Evolutionary conservation across 2,888 invertebrate genomes (phyloP), one percentile per base, ranked within the genome.

Genomic region (Polydrusus cervinus): DNA sequence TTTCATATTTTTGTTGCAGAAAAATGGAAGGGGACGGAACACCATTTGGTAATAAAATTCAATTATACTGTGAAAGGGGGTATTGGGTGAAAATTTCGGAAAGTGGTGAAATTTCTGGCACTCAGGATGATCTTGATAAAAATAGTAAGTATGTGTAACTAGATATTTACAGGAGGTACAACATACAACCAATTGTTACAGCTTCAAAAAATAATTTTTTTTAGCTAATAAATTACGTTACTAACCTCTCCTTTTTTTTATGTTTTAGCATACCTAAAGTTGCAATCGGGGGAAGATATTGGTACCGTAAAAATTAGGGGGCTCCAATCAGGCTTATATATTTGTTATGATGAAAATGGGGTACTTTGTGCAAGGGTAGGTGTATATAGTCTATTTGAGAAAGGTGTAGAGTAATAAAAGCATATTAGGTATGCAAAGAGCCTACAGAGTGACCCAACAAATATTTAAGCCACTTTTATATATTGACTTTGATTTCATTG

Each of bases 281-380:
- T 90, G 68, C 86, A 86, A 71, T 87, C 87, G 62, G 87, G 89
- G 14, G 88, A 86, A 8, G 88, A 87, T 11, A 82, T 87, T 1
- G 89, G 90, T 7, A 87, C 89, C 70, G 87, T 91, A 8, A 86
- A 88, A 78, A 88, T 91, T 65, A 86, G 86, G 83, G 89, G 89
- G 47, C 82, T 88, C 18, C 86, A 89, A 72, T 88, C 88, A 7
- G 87, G 88, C 62, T 83, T 88, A 1, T 91, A 88, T 78, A 82
- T 91, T 53, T 90, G 90, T 67, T 90, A 90, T 86, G 87, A 89
- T 75, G 84, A 86, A 57, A 87, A 89, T 78, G 91, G 91, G 45
- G 86, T 87, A 60, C 82, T 90, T 11, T 90, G 89, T 80, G 90
- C 89, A 74, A 90, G 90, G 87, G 90, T 90, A 85, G 83, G 72